Conservation (phyloP, 2,888 invertebrate genomes). For the Drosophila hamatofila region DNA sequence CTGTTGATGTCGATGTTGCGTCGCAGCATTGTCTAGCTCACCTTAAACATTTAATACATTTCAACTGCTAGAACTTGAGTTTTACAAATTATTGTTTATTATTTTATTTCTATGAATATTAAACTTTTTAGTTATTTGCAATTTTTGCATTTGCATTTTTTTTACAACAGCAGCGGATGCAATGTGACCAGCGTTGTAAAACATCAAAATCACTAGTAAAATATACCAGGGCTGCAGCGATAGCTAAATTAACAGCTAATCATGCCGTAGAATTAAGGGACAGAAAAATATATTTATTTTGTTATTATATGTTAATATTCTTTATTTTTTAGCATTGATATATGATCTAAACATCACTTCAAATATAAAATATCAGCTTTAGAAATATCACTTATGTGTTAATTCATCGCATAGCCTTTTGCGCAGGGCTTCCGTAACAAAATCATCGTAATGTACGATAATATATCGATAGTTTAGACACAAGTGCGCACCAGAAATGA, state of each 20-base stretch:
- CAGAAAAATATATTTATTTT: no score
- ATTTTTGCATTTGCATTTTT: slow-evolving; percentile 66
- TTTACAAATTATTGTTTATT: slow-evolving; percentile 38
- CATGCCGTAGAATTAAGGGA: background rate
- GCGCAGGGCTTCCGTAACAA: background rate
- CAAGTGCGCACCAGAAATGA: background rate
- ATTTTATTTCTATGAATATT: slow-evolving; percentile 33
- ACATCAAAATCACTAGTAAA: slow-evolving; percentile 5
- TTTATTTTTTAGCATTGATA: background rate
- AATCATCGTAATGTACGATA: background rate
- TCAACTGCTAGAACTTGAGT: slow-evolving; percentile 29
- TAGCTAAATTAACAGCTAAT: background rate
- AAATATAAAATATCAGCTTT: background rate
- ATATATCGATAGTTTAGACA: slow-evolving; percentile 1
- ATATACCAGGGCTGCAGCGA: slow-evolving; percentile 31
- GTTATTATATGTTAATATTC: background rate
- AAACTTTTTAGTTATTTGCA: slow-evolving; percentile 62
- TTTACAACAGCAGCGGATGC: slow-evolving; percentile 58
- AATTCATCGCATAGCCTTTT: background rate
- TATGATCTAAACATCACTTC: background rate
- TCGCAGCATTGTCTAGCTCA: slow-evolving; percentile 31
- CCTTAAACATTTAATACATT: slow-evolving; percentile 67
- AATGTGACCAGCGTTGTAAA: slow-evolving; percentile 34
- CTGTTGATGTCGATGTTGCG: background rate
- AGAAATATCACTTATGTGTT: background rate